Base-by-base conservation (phyloP, 2,888 invertebrate genomes). In the Nipponacmea schrenckii region DNA sequence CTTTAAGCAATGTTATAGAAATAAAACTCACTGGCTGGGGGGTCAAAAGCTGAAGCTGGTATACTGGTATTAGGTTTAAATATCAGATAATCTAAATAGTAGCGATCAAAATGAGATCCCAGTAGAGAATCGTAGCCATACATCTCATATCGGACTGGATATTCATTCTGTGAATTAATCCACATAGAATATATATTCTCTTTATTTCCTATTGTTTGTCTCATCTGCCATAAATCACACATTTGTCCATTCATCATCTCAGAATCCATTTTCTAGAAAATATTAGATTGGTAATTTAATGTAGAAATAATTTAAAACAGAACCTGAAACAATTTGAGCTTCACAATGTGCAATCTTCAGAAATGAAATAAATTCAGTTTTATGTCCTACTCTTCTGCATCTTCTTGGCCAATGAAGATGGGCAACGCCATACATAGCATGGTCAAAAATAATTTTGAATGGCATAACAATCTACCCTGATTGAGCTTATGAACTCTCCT, bases 21-120 rank as follows among this genome's bases (percentile, higher is more conserved):
- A 8, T 5, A 39, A 1, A 39, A 69, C 82, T 80, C 77, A 85
- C 86, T 79, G 70, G 64, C 20, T 45, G 84, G 82, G 7, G 80
- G 68, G 20, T 77, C 75, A 78, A 86, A 87, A 20, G 74, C 73
- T 0, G 67, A 66, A 46, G 68, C 78, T 17, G 69, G 76, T 44
- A 80, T 74, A 1, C 68, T 68, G 17, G 48, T 67, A 39, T 69
- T 76, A n/a, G 70, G 74, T 27, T 71, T 50, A 73, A 75, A 87
- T 64, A 92, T 92, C 62, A 94, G 94, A 84, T 97, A 97, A 64
- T 94, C 93, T 66, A 98, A 88, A 87, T 94, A 95, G 86, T 98
- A 98, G 88, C 97, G 96, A 89, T 98, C 97, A 86, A 94, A 97
- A 89, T 98, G 97, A 0, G 97, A 97, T 0, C 97, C 97, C n/a